A percentile compares a stretch with the other conserved stretches of the same genome.
phyloP scores from a whole-genome alignment of 2,113 vertebrate species.

The Erinaceus europaeus region DNA sequence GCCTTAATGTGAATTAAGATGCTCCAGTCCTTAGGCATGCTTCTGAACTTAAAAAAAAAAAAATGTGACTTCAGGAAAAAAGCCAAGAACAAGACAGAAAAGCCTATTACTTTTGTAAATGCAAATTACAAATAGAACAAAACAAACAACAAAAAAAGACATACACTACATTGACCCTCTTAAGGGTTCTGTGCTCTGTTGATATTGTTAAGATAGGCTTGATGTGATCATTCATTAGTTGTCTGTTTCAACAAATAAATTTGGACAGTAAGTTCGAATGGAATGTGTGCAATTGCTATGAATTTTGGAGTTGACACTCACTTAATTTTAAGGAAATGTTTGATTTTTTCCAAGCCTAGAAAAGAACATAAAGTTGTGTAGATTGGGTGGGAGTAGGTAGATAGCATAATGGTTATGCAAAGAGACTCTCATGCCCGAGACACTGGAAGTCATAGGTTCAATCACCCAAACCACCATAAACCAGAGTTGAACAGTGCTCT shows the following conservation, averaged over 20 bases:
- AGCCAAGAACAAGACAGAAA: neutral
- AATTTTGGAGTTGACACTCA: neutral
- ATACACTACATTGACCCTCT: neutral
- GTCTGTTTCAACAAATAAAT: neutral
- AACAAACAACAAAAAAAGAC: neutral
- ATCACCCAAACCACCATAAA: no score
- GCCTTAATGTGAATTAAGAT: neutral
- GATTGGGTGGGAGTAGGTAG: no score
- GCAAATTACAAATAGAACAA: neutral
- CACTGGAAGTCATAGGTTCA: no score
- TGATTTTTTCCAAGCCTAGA: neutral
- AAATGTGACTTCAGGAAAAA: neutral
- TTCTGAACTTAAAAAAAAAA: slow-evolving; percentile 23
- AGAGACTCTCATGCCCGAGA: no score
- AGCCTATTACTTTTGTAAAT: neutral
- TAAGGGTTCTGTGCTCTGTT: neutral
- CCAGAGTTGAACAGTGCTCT: no score
- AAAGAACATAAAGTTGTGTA: neutral
- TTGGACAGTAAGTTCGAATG: neutral
- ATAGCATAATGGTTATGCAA: no score
- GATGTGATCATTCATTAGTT: neutral
- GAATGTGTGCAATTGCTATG: neutral
- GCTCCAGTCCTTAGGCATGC: neutral
- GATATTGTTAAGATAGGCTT: neutral
- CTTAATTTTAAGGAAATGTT: neutral